These are phyloP conservation scores for Columbina picui DNA, from an alignment of 2,113 vertebrate species.

Conservation along the genomic window DNA sequence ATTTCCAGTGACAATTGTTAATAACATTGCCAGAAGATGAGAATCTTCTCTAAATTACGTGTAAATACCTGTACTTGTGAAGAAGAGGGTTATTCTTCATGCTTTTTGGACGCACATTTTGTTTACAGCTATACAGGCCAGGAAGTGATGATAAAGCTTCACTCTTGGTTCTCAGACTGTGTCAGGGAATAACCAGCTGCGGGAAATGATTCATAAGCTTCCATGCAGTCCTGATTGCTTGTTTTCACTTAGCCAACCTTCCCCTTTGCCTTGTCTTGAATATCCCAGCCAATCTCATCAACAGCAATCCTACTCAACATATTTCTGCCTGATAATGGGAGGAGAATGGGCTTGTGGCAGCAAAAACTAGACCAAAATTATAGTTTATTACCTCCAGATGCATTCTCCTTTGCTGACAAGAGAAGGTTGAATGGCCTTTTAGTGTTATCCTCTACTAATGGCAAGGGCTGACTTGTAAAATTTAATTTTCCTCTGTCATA, in stretches of 20 bases:
- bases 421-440: background rate
- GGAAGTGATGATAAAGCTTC: background rate
- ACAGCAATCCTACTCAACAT: background rate
- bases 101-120: background rate
- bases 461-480: background rate
- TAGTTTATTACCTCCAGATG: background rate
- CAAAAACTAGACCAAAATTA: background rate
- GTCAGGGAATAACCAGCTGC: background rate
- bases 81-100: background rate
- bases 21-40: too few relatives aligned
- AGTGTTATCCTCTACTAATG: background rate
- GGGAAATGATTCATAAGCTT: background rate
- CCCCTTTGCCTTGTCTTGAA: background rate
- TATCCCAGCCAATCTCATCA: background rate
- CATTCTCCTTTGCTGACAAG: background rate
- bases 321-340: background rate
- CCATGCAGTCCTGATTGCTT: fast-evolving
- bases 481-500: background rate
- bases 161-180: background rate
- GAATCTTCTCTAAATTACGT: background rate
- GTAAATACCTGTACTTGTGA: background rate
- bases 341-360: background rate
- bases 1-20: background rate
- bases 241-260: background rate
- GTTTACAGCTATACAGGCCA: background rate